Conservation (phyloP, 2,888 invertebrate genomes). For the Philhelius pedissequus region DNA sequence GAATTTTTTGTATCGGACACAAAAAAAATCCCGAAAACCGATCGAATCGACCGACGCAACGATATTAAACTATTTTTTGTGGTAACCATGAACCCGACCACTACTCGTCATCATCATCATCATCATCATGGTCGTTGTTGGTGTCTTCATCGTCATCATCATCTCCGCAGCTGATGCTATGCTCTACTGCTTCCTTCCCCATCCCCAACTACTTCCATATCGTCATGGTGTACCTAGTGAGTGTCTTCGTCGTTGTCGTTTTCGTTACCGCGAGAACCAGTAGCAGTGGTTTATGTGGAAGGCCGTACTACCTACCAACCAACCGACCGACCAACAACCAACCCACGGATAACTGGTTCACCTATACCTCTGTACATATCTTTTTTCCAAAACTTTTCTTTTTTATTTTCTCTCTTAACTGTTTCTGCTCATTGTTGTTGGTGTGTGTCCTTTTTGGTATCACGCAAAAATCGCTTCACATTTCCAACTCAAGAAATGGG, state of each 20-base stretch:
- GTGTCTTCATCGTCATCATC: conserved; percentile 70
- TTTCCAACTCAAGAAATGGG: conserved; percentile 62
- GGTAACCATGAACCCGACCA: conserved; percentile 79
- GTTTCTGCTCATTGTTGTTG: conserved; percentile 24
- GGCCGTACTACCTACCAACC: conserved; percentile 68
- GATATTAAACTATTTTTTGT: conserved; percentile 79
- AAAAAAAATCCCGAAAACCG: conserved; percentile 68
- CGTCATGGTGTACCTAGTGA: conserved; percentile 63
- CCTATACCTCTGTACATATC: conserved; percentile 57
- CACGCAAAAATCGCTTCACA: conserved; percentile 67
- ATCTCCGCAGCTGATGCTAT: conserved; percentile 49
- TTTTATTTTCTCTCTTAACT: conserved; percentile 16
- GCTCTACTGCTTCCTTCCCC: conserved; percentile 56
- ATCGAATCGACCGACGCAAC: conserved; percentile 78
- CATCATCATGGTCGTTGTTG: conserved; percentile 68
- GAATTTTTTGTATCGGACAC: conserved; percentile 24
- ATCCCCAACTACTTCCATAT: conserved; percentile 70
- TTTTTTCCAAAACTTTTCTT: background rate
- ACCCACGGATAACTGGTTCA: conserved; percentile 69
- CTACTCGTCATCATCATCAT: conserved; percentile 73
- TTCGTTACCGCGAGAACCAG: conserved; percentile 78
- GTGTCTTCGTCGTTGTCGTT: conserved; percentile 60
- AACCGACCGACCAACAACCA: conserved; percentile 69
- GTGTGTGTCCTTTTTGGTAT: conserved; percentile 56
- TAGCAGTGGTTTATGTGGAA: conserved; percentile 78